Conservation (phyloP, 1,140 invertebrate genomes). For the Tenebrio molitor region DNA sequence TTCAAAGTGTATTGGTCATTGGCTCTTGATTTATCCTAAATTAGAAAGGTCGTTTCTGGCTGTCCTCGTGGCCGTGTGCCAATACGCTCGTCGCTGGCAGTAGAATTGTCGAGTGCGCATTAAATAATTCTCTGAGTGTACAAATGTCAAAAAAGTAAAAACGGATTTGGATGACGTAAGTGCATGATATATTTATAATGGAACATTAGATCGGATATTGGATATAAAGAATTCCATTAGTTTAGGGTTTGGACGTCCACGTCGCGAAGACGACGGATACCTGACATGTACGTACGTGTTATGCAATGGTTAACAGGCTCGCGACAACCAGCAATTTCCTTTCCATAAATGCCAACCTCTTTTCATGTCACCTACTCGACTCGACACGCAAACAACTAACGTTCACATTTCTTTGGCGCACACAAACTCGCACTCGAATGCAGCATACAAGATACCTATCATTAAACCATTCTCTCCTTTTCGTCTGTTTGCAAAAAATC, state of each 20-base stretch:
- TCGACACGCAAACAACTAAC: constrained; percentile 47
- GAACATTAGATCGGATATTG: constrained; percentile 52
- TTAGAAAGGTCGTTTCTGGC: too few species aligned
- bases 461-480: constrained; percentile 27
- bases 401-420: constrained; percentile 39
- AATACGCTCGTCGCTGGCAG: background rate
- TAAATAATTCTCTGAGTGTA: background rate
- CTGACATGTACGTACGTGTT: constrained; percentile 54
- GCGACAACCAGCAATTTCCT: constrained; percentile 56
- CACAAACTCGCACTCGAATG: constrained; percentile 36
- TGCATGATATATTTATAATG: constrained; percentile 48
- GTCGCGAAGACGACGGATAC: constrained; percentile 41
- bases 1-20: too few species aligned
- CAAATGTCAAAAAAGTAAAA: constrained; percentile 38
- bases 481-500: constrained; percentile 5
- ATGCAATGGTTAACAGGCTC: constrained; percentile 49
- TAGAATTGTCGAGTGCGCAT: too few species aligned
- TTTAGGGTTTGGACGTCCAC: constrained; percentile 41
- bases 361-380: constrained; percentile 54
- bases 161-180: constrained; percentile 31
- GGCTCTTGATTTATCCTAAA: too few species aligned
- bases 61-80: too few species aligned
- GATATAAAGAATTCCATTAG: constrained; percentile 58
- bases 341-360: constrained; percentile 56
- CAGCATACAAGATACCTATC: constrained; percentile 35